Evolutionary conservation across 2,113 vertebrate species (phyloP).

Genomic region (Neogobius melanostomus): DNA sequence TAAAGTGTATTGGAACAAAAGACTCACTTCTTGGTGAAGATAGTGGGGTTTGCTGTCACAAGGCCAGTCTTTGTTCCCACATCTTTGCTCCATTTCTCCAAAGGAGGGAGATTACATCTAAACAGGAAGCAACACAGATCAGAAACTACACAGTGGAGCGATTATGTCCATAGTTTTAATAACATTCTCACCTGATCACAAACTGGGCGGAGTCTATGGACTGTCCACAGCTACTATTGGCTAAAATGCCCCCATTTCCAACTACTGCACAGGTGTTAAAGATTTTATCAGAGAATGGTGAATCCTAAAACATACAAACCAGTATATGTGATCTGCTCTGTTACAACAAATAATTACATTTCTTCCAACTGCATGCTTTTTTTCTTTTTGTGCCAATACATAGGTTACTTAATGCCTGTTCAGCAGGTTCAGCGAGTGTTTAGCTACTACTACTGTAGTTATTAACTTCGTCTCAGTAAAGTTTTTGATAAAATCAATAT

Average conservation of each 20-base stretch:
- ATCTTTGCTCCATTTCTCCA: slow-evolving; percentile 77
- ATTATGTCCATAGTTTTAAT: too few species aligned
- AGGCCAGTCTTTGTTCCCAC: slow-evolving; percentile 90
- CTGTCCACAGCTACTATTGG: slow-evolving; percentile 9
- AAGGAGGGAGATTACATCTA: slow-evolving; percentile 94
- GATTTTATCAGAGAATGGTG: neutral
- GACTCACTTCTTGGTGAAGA: slow-evolving; percentile 86
- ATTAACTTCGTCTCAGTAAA: too few species aligned
- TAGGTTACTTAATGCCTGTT: too few species aligned
- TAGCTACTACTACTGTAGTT: too few species aligned
- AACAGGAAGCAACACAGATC: slow-evolving; percentile 1
- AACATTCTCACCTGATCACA: slow-evolving; percentile 6
- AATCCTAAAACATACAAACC: neutral
- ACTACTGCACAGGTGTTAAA: slow-evolving; percentile 7
- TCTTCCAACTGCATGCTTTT: too few species aligned
- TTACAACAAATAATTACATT: too few species aligned
- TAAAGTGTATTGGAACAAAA: too few species aligned
- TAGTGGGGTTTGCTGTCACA: slow-evolving; percentile 93
- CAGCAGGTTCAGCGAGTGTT: too few species aligned
- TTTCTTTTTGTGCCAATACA: too few species aligned
- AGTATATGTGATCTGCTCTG: too few species aligned
- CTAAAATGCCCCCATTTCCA: slow-evolving; percentile 14
- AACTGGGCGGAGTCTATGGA: slow-evolving; percentile 11
- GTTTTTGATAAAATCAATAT: too few species aligned
- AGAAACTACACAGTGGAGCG: too few species aligned